A percentile compares a stretch with the other conserved stretches of the same genome.
These are phyloP conservation scores for Drosophila dunni DNA, from an alignment of 1,140 invertebrate species.

Conservation along the genomic window DNA sequence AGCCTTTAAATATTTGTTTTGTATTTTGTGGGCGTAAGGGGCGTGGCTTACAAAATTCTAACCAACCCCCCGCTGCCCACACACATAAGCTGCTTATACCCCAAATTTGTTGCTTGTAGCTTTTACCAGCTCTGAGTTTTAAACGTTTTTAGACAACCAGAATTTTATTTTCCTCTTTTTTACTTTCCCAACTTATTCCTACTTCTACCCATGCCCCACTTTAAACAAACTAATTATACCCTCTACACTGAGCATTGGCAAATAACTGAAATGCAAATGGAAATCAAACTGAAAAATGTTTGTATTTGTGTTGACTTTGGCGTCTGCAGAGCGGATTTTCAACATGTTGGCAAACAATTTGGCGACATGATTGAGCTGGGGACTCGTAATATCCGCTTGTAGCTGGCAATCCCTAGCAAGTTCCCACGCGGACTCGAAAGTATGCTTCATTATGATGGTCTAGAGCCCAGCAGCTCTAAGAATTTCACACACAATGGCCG, in stretches of 20 bases:
- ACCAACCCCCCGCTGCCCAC: no score
- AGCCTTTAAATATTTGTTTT: no score
- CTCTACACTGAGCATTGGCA: neutral
- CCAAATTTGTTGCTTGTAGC: no score
- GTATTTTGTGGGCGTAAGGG: no score
- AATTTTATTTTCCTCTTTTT: no score
- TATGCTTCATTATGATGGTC: constrained; percentile 25
- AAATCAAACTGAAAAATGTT: constrained; percentile 45
- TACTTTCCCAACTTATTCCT: no score
- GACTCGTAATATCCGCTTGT: neutral
- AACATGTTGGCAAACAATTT: constrained; percentile 66
- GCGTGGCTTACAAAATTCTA: no score
- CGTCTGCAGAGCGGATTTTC: constrained; percentile 64
- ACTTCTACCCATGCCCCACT: no score
- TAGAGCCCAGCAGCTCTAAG: neutral
- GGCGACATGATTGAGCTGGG: constrained; percentile 43
- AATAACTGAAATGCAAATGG: constrained; percentile 35
- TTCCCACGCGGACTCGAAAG: constrained; percentile 7
- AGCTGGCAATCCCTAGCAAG: constrained; percentile 13
- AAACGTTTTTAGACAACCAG: no score
- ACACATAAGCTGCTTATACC: no score
- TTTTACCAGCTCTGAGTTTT: no score
- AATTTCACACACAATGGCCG: constrained; percentile 20
- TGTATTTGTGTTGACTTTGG: constrained; percentile 55
- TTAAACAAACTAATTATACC: no score